Evolutionary conservation across 1,140 invertebrate species (phyloP), one percentile per base, ranked within the genome.

Genomic region (Drosophila littoralis): DNA sequence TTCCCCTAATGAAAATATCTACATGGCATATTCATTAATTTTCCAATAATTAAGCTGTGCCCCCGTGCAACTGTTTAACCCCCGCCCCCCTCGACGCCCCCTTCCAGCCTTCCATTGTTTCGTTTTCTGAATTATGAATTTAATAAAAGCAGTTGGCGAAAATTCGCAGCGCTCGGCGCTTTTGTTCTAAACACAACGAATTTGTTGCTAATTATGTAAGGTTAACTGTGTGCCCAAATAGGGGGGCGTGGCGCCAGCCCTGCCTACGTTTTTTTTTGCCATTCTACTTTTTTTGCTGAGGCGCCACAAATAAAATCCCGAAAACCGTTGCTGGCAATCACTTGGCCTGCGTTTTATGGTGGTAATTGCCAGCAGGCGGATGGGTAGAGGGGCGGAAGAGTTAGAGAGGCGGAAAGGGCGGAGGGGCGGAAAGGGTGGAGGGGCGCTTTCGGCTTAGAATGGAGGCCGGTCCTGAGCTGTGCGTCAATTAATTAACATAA

Each of bases 401-500:
- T 10, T 28, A 48, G 10, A 32, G 57, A 51, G 43, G 42, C 42
- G 48, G 2, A 22, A 3, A 28, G 22, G 5, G 22, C 5, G 5
- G 45, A 45, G 43, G 35, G 43, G 40, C 17, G 36, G 36, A 0
- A 0, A 28, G 35, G 9, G n/a, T 28, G 40, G 8, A 32, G 60
- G 57, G 43, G 42, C 48, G 48, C 13, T 33, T 52, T 52, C 40
- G 59, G 54, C 54, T 50, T 36, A 42, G 55, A 36, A n/a, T 51
- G 42, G 7, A 5, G 13, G 51, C 13, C 22, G 12, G 7, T 17
- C 32, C 46, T 60, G 33, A 40, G 12, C 75, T 83, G 38, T 57
- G 72, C 84, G 65, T 88, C 83, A 86, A 86, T 86, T 86, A 86
- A 86, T 86, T 86, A 83, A 88, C 83, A 86, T 86, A 88, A 86